Evolutionary conservation across 2,888 invertebrate genomes (phyloP), one percentile per base, ranked within the genome.

Genomic region (Lithodes maja): DNA sequence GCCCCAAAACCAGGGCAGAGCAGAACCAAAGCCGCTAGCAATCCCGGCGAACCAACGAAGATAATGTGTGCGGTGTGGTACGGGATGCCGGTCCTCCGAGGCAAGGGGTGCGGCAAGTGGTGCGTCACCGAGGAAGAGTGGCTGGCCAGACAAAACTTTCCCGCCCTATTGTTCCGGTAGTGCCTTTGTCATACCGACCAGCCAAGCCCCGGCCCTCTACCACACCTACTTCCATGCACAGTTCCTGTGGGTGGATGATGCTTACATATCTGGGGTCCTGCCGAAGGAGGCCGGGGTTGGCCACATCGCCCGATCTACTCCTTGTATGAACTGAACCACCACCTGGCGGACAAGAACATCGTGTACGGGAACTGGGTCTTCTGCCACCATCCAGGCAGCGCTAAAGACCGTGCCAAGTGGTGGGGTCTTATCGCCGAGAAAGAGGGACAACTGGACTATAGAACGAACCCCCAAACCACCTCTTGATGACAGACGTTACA

Each of bases 181-280:
- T 95, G 95, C 95, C 1, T 95, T 96, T 89, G 94, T 96, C 71
- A 71, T 86, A 12, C 86, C 82, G 52, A 86, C 74, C 5, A 12
- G n/a, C 49, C n/a, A 54, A 1, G 75, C 77, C 7, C 82, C 82
- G 1, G 3, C n/a, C 12, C 82, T 86, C 50, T 82, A 82, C 17
- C 79, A 82, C 17, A 77, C 83, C 12, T 96, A 96, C 93, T 96
- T 96, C 0, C 94, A 95, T 74, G 96, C 94, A 2, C 95, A 95
- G 1, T 97, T 96, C 93, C 97, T 97, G 94, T 97, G 97, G 97
- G 96, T 97, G 83, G 97, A 97, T 93, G 97, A 97, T 93, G 96
- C 96, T 68, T 96, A 96, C 92, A 94, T 97, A 69, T 97, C 97
- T 0, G 97, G 97, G 52, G 94, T 95, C 0, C 93, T 96, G 86